phyloP scores from a whole-genome alignment of 2,113 vertebrate species.

The Tychaedon coryphoeus region DNA sequence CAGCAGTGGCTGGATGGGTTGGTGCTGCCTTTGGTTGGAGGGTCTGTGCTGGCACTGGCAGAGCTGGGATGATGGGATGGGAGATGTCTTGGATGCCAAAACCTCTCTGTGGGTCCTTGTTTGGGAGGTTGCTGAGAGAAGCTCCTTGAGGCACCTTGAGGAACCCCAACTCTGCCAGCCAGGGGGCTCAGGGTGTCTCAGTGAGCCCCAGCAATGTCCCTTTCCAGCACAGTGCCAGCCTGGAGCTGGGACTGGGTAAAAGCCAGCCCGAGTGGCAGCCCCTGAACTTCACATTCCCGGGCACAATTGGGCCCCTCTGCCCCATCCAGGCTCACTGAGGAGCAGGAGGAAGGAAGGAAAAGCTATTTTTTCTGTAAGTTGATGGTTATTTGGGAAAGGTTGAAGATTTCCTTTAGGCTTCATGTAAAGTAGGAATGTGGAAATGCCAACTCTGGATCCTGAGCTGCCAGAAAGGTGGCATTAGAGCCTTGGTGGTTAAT shows the following conservation, averaged over 20 bases:
- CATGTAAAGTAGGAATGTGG: not conserved
- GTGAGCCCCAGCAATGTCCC: rapidly evolving
- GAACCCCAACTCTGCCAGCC: not conserved
- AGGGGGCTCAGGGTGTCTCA: not conserved
- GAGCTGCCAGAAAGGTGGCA: not conserved
- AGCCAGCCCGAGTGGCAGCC: not conserved
- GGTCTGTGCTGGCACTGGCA: not conserved
- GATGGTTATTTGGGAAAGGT: not conserved
- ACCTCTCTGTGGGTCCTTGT: rapidly evolving
- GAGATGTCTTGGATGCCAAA: not conserved
- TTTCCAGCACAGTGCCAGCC: not conserved
- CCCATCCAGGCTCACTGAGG: not conserved
- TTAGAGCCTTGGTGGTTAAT: not conserved
- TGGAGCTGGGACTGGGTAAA: not conserved
- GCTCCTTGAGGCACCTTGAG: not conserved
- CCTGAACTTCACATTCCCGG: not conserved
- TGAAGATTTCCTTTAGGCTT: not conserved
- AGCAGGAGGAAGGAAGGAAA: not conserved
- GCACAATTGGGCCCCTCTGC: not conserved
- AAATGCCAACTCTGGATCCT: not conserved
- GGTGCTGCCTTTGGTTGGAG: not conserved
- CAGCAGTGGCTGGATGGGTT: not conserved
- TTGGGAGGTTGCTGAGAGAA: not conserved
- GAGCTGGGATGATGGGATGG: not conserved
- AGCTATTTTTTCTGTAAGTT: not conserved